These are phyloP conservation scores for Myocastor coypus DNA, from an alignment of 2,113 vertebrate genomes.

Conservation along the genomic window DNA sequence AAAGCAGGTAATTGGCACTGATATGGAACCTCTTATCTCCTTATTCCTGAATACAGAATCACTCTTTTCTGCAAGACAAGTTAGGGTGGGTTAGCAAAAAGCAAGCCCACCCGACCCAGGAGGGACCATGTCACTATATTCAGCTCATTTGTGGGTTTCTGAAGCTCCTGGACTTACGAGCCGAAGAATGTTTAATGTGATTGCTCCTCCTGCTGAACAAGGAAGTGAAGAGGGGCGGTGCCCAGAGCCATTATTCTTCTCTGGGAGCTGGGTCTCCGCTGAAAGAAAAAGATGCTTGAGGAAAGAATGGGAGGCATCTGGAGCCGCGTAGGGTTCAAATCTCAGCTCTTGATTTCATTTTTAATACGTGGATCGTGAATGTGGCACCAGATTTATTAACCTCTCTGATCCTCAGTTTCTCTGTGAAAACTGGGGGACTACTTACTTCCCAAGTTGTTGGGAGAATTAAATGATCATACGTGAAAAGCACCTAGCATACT, in stretches of 20 bases:
- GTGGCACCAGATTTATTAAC: background rate
- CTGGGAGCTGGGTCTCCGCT: background rate
- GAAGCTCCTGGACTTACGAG: background rate
- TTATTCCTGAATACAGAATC: conserved; percentile 28
- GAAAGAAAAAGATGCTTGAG: background rate
- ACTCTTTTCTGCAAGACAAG: background rate
- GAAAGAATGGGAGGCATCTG: background rate
- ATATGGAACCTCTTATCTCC: background rate
- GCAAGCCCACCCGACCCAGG: background rate
- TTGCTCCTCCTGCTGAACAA: conserved; percentile 76
- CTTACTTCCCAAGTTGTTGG: background rate
- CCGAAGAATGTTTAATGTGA: conserved; percentile 24
- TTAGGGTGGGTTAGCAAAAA: background rate
- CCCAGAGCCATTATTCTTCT: background rate
- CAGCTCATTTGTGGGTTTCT: background rate
- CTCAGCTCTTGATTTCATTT: conserved; percentile 32
- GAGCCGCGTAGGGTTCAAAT: background rate
- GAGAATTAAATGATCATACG: background rate
- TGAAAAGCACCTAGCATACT: conserved; percentile 10
- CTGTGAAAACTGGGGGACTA: background rate
- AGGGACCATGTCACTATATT: background rate
- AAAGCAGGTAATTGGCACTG: conserved; percentile 51
- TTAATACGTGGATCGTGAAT: background rate
- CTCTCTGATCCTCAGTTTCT: conserved; percentile 41
- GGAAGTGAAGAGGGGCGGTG: conserved; percentile 57